A percentile compares a stretch with the other conserved stretches of the same genome.
These are phyloP conservation scores for Columba guinea DNA, from an alignment of 2,797 vertebrate species.

Conservation along the genomic window DNA sequence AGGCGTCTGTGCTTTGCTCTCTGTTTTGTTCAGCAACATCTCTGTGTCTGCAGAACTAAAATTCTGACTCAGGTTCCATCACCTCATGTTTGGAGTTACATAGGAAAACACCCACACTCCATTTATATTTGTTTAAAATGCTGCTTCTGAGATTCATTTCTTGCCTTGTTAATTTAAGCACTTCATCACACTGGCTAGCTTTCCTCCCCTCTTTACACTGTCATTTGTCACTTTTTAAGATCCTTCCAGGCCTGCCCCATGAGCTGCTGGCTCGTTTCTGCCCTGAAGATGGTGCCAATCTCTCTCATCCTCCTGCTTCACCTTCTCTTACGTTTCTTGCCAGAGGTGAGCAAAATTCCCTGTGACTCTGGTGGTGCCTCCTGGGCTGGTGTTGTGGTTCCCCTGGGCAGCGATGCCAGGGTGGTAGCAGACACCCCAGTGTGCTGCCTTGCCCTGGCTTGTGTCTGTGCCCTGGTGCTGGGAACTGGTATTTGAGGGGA, in stretches of 20 bases:
- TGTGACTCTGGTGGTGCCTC: not conserved
- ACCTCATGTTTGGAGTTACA: not conserved
- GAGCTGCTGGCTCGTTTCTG: not conserved
- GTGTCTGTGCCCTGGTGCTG: not conserved
- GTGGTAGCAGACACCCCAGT: not conserved
- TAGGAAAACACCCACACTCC: not conserved
- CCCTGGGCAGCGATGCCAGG: not conserved
- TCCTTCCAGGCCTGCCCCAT: not conserved
- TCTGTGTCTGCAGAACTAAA: not conserved
- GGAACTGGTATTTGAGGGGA: not conserved
- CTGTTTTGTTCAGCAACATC: not conserved
- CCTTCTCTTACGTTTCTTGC: not conserved
- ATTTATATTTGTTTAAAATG: not conserved
- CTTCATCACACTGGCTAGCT: not conserved
- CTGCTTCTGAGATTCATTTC: not conserved
- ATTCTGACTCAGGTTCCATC: not conserved
- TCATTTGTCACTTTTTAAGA: not conserved
- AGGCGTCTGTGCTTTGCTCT: not conserved
- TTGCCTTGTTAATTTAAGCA: not conserved
- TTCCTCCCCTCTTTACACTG: not conserved
- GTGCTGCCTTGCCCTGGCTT: not conserved
- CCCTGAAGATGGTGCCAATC: not conserved
- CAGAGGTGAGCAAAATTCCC: not conserved
- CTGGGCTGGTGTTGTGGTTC: not conserved
- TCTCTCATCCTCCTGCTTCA: not conserved